Base-by-base conservation (phyloP, 2,797 vertebrate species). In the Diplodus sargus region DNA sequence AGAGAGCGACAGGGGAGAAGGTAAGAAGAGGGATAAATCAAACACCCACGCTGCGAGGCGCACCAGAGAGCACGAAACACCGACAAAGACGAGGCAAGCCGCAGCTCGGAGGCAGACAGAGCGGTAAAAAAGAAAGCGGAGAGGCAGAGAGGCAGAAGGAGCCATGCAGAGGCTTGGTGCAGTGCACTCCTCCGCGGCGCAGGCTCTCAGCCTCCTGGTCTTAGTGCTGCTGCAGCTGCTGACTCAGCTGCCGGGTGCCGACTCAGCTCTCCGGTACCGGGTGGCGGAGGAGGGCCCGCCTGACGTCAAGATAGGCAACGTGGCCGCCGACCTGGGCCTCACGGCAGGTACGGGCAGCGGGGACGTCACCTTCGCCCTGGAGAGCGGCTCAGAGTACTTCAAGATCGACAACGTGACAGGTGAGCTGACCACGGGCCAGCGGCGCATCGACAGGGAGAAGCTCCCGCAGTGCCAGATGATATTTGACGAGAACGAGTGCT, bases 321-420 rank as follows among this genome's bases (percentile, higher is more conserved):
- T 99, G 85, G 98, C 97, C 72, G 91, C 95, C 3, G 97, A 99
- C 92, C 92, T 99, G 89, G 97, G 97, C 47, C 96, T 99, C 59
- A 97, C 96, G 13, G 97, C 97, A 0, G 97, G 97, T 48, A 97
- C 97, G 0, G 97, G 97, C 76, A 97, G 96, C 13, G 97, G 97
- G 3, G 97, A 98, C 67, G 97, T 98, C 89, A 98, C 97, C 86
- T 99, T 99, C 88, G 97, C 97, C 88, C 93, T 99, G 84, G 98
- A 99, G 92, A 98, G 97, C 4, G 98, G 98, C 75, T 97, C 97
- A 2, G 98, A 99, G 90, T 99, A 95, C 91, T 97, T 99, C 81
- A 98, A 97, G 93, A 98, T 99, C 80, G 97, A 99, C 95, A 99
- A 99, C 82, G 96, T 98, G 90, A 99, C 98, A 3, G 98, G 98